These are phyloP conservation scores for Clytia hemisphaerica DNA, from an alignment of 30 jellyfish, hydroid and myxozoan genomes.

Conservation along the genomic window DNA sequence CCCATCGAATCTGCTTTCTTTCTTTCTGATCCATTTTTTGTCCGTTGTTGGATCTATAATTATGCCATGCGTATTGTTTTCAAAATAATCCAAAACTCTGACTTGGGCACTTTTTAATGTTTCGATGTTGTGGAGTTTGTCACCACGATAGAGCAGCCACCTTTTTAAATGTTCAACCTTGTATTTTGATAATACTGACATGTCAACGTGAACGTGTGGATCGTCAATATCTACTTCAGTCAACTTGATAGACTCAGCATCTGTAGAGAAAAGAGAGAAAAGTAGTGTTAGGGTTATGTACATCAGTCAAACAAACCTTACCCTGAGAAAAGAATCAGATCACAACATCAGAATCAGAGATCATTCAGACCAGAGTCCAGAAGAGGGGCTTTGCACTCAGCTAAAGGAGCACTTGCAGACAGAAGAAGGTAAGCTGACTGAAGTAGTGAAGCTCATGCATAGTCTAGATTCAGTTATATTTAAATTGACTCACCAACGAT, in stretches of 20 bases:
- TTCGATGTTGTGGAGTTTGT: background rate
- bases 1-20: constrained; percentile 17
- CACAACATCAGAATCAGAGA: no score
- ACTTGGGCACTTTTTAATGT: constrained; percentile 6
- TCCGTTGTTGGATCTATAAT: constrained; percentile 16
- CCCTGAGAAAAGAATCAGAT: no score
- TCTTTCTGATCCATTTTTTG: constrained; percentile 1
- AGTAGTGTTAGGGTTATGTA: background rate
- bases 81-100: background rate
- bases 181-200: constrained; percentile 11
- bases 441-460: background rate
- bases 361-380: no score
- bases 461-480: background rate
- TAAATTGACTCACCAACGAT: background rate
- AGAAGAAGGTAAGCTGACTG: background rate
- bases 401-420: no score
- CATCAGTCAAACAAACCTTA: background rate
- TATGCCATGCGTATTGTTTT: background rate
- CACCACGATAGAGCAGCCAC: constrained; percentile 10
- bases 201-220: no score
- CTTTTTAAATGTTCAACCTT: constrained; percentile 3
- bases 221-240: no score
- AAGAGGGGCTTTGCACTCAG: no score
- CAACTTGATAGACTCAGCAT: no score
- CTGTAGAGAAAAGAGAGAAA: background rate